phyloP scores from a whole-genome alignment of 2,113 vertebrate species.

The Gopherus evgoodei region DNA sequence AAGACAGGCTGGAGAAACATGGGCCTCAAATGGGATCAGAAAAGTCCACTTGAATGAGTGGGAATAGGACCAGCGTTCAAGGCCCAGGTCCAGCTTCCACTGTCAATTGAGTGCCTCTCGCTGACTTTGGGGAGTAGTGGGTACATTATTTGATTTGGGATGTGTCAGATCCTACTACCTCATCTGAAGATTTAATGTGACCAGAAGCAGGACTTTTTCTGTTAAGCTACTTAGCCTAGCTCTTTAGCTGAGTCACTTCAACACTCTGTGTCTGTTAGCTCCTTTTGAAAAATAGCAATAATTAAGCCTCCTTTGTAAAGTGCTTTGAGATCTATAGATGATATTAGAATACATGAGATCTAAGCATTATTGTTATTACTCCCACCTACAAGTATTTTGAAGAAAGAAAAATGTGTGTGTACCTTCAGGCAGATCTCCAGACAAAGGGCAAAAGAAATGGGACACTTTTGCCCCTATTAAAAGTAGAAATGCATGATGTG shows the following conservation, averaged over 20 bases:
- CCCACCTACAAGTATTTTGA: constrained; percentile 14
- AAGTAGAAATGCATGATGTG: constrained; percentile 31
- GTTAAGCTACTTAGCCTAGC: constrained; percentile 46
- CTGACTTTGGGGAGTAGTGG: constrained; percentile 62
- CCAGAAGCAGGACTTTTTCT: constrained; percentile 56
- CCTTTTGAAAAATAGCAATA: constrained; percentile 48
- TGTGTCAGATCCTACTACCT: constrained; percentile 60
- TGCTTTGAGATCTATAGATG: constrained; percentile 54
- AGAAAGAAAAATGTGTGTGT: constrained; percentile 38
- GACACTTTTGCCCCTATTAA: constrained; percentile 56
- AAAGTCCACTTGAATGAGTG: constrained; percentile 39
- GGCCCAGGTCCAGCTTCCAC: constrained; percentile 53
- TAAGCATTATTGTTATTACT: constrained; percentile 31
- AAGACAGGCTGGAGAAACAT: constrained; percentile 65
- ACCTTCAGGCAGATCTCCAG: constrained; percentile 49
- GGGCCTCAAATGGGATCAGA: constrained; percentile 32
- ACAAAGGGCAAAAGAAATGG: background rate
- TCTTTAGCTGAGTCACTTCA: constrained; percentile 69
- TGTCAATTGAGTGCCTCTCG: constrained; percentile 48
- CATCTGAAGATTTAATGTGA: constrained; percentile 55
- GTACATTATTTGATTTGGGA: constrained; percentile 69
- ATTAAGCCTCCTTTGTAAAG: constrained; percentile 16
- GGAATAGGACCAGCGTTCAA: constrained; percentile 68
- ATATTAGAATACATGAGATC: constrained; percentile 10
- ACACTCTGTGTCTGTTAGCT: constrained; percentile 44